These are phyloP conservation scores for Chaetodon auriga DNA, from an alignment of 2,113 vertebrate genomes.

Conservation along the genomic window DNA sequence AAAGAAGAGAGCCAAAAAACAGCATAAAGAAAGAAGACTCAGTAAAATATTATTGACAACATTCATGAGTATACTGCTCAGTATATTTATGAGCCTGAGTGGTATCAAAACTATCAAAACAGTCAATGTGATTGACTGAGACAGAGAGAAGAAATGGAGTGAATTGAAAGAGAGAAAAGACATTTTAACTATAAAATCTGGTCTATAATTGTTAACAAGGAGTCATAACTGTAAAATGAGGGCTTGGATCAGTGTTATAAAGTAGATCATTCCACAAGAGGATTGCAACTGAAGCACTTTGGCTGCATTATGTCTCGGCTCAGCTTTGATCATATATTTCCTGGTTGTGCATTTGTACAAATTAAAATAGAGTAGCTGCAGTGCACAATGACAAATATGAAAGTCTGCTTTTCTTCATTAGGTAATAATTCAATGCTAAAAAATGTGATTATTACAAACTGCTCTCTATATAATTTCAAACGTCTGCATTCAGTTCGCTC, in stretches of 20 bases:
- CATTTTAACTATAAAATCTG: not conserved
- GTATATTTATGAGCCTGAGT: not conserved
- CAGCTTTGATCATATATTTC: not conserved
- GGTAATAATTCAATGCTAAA: not conserved
- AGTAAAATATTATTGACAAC: not conserved
- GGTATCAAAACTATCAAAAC: too few species aligned
- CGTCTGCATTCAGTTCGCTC: constrained; percentile 60
- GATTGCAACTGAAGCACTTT: not conserved
- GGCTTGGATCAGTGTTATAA: not conserved
- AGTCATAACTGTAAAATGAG: not conserved
- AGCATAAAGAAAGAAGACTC: too few species aligned
- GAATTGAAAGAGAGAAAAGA: not conserved
- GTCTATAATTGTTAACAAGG: not conserved
- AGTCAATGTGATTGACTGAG: not conserved
- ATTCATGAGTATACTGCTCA: not conserved
- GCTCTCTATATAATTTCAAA: constrained; percentile 41
- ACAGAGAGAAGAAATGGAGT: not conserved
- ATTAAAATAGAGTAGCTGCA: not conserved
- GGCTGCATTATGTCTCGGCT: not conserved
- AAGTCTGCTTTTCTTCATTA: not conserved
- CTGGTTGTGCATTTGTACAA: not conserved
- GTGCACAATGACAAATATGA: not conserved
- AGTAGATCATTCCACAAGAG: not conserved
- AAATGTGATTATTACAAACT: not conserved
- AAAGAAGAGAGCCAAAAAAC: not conserved